Evolutionary conservation across 2,113 vertebrate species (phyloP), one percentile per base, ranked within the genome.

Genomic region (Scomber japonicus): DNA sequence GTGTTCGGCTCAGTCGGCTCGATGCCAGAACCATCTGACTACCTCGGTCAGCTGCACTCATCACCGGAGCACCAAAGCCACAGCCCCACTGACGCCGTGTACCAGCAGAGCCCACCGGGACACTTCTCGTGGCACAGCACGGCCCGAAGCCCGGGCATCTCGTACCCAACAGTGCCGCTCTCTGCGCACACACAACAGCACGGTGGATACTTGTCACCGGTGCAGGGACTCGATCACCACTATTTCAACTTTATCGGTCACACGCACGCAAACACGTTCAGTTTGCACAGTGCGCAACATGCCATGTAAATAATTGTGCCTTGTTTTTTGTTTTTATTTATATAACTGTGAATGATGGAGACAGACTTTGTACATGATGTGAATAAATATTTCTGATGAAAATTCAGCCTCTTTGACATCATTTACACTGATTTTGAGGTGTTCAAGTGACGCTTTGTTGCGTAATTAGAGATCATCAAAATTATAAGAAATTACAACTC

Each of bases 231-330:
- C 69, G 97, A 98, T 88, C 96, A 97, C 71, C 97, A 97, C 85
- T 99, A 97, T 85, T 95, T 99, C 89, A 97, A 96, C 92, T 94
- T 99, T 19, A 92, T 99, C 59, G 95, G 97, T 40, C 98, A 97
- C 88, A 93, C 97, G 9, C 97, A 97, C 86, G 91, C 96, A 17
- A 96, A 94, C 76, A 88, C 96, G 17, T 97, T 97, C 57, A 96
- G 95, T 84, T 90, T 98, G 85, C 97, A 98, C 92, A 93, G 95
- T 11, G 94, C 96, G 45, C 97, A 97, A 84, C 97, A 97, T 3
- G 94, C 96, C 81, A 94, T 99, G 93, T 98, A 96, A 96, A 91
- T 49, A 65, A 7, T 5, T 27, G 9, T 46, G 2, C 50, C 27
- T 5, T 61, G 30, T 56, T 75, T 78, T 3, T 74, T 53, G 21